A percentile compares a stretch with the other conserved stretches of the same genome.
Evolutionary conservation across 2,113 vertebrate genomes (phyloP).

Genomic region (Thamnaconus septentrionalis): DNA sequence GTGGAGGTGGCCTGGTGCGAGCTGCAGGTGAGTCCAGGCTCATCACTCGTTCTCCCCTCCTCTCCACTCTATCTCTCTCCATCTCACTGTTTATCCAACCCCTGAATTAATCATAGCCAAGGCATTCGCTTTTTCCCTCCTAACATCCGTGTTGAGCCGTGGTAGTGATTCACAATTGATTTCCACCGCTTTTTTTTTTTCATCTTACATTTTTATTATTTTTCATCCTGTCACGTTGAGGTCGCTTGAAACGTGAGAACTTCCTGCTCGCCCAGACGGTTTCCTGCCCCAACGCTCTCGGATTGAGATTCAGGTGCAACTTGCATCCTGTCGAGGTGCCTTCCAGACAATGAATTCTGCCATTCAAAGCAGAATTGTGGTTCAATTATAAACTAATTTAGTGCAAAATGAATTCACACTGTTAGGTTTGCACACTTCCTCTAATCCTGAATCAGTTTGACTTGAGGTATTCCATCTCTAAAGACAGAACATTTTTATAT

Average conservation of each 20-base stretch:
- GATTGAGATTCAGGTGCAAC: constrained; percentile 3
- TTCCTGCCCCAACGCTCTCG: neutral
- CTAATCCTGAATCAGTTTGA: no score
- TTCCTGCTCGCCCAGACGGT: constrained; percentile 17
- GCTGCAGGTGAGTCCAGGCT: constrained; percentile 84
- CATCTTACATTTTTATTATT: neutral
- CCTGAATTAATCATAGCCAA: no score
- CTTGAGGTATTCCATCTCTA: no score
- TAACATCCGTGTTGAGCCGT: neutral
- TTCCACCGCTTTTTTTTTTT: neutral
- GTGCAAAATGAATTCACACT: no score
- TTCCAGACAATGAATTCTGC: neutral
- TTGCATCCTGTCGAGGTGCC: neutral
- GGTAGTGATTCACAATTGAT: neutral
- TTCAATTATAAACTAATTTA: no score
- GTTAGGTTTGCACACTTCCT: no score
- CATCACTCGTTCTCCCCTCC: constrained; percentile 1
- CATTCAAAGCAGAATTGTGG: no score
- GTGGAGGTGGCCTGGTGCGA: constrained; percentile 99
- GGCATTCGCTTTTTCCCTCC: no score
- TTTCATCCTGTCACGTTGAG: neutral
- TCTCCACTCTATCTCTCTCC: neutral
- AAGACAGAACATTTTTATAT: no score
- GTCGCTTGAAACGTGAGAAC: neutral
- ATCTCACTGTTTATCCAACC: neutral